phyloP scores from a whole-genome alignment of 2,113 vertebrate genomes.

The Ceratotherium simum region DNA sequence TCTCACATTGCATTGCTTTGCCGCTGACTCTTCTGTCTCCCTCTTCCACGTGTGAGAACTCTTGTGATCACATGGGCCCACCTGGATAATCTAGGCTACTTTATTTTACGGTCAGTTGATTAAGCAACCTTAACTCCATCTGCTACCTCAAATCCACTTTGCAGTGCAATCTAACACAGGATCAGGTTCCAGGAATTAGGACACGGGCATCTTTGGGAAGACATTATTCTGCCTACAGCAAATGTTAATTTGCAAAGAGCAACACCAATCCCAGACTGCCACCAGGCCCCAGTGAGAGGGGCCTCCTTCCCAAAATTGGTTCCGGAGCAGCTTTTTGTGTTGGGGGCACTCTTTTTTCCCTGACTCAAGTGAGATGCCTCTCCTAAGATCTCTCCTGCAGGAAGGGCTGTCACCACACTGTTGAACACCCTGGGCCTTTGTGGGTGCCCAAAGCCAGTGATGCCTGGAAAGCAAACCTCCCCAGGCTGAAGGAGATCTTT shows the following conservation, averaged over 20 bases:
- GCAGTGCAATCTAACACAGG: neutral
- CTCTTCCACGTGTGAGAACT: too few relatives aligned
- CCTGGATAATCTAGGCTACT: neutral
- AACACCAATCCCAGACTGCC: neutral
- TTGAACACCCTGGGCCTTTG: neutral
- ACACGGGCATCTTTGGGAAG: neutral
- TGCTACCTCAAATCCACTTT: neutral
- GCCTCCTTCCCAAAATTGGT: neutral
- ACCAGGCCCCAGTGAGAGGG: neutral
- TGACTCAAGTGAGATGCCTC: neutral
- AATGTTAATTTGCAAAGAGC: neutral
- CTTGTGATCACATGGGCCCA: too few relatives aligned
- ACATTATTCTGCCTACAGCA: neutral
- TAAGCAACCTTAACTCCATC: neutral
- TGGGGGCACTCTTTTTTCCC: fast-evolving
- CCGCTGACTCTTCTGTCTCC: neutral
- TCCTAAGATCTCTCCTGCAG: too few relatives aligned
- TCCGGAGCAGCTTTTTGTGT: neutral
- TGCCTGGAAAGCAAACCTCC: neutral
- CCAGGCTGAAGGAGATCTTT: neutral
- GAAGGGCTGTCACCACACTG: neutral
- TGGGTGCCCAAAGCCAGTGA: neutral
- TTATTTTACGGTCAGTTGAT: neutral
- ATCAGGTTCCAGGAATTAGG: neutral
- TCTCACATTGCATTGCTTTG: neutral